Base-by-base conservation (phyloP, 2,797 vertebrate species). In the Propithecus perrieri region DNA sequence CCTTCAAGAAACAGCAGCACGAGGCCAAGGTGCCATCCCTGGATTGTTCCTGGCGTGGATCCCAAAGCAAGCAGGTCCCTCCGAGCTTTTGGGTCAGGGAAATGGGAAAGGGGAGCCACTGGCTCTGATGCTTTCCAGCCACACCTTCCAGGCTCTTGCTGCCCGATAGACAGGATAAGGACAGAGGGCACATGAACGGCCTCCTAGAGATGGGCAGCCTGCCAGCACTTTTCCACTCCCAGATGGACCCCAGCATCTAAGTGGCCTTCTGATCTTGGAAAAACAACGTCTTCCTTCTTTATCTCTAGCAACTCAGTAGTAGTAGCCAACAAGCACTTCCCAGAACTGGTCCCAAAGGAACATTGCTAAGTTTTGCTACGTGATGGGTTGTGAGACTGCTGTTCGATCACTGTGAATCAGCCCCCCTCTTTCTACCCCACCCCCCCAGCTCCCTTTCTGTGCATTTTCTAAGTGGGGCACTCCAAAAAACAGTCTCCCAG, bases 401-500 rank as follows among this genome's bases (percentile, higher is more conserved):
- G 80, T 92, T 89, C 75, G 85, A 96, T 96, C 98, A 97, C 98
- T 97, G 97, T 97, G 98, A 98, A 97, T 61, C 91, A 35, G 35
- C 24, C 22, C 2, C 53, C 59, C 53, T 50, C 91, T 67, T 28
- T 41, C 61, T n/a, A 33, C 7, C 50, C 35, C 9, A 13, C 33
- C 41, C 17, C 28, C 18, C 17, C 1, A 4, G 33, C 59, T 61
- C 80, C 33, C 17, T 24, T 61, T 69, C 76, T n/a, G 24, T 85
- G 79, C 41, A 7, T 96, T 87, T 91, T 83, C 93, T 91, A 65
- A 86, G 69, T 79, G 41, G 24, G 94, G 15, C 69, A 43, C 81
- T 79, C 63, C 6, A 50, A 59, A 53, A 78, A 50, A 33, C 48
- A 18, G 41, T 76, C 79, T 89, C 91, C 90, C 89, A 18, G 92